These are phyloP conservation scores for Ptyas mucosa DNA, from an alignment of 2,113 vertebrate genomes.

Conservation along the genomic window DNA sequence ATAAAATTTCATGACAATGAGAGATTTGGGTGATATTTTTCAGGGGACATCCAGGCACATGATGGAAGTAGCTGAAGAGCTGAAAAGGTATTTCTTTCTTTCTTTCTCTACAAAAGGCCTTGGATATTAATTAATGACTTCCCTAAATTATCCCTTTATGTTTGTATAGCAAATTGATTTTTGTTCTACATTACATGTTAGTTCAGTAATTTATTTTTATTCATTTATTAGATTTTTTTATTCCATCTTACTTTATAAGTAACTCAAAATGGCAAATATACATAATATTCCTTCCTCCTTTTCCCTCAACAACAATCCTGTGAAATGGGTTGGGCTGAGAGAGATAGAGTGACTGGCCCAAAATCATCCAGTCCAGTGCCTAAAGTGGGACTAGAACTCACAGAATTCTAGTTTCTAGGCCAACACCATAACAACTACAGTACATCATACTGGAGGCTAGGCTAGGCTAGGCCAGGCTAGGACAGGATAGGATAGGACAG, in stretches of 20 bases:
- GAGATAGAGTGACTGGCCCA: too few relatives aligned
- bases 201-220: slow-evolving; percentile 34
- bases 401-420: too few relatives aligned
- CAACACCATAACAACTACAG: too few relatives aligned
- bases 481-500: too few relatives aligned
- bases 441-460: too few relatives aligned
- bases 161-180: slow-evolving; percentile 6
- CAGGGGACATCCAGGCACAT: background rate
- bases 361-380: too few relatives aligned
- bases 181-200: slow-evolving; percentile 42
- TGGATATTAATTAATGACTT: background rate
- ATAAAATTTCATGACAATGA: background rate
- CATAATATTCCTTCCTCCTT: too few relatives aligned
- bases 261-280: too few relatives aligned
- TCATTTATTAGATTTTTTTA: background rate
- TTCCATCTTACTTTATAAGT: background rate
- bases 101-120: background rate
- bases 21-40: background rate
- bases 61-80: background rate
- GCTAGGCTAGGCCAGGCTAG: too few relatives aligned
- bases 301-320: too few relatives aligned
- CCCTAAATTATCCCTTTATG: background rate
- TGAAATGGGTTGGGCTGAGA: too few relatives aligned
- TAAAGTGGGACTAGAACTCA: too few relatives aligned
- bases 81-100: background rate